Conservation (phyloP, 1,140 invertebrate species). For the Rhizoglyphus robini region DNA sequence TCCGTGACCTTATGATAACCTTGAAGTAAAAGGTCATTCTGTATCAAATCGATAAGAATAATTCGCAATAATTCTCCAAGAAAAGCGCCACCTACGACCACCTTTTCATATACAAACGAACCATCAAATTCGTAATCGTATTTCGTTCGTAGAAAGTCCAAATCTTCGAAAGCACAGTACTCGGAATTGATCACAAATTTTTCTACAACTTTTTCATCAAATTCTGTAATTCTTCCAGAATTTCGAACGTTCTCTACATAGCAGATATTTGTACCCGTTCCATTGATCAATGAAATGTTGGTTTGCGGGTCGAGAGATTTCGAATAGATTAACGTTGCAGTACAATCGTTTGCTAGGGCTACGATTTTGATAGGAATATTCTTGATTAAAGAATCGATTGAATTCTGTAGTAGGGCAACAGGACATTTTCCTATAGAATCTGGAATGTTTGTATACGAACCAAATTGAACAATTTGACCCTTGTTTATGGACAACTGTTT, state of each 20-base stretch:
- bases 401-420: conserved; percentile 51
- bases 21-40: conserved; percentile 42
- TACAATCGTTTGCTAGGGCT: conserved; percentile 55
- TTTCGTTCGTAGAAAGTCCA: conserved; percentile 58
- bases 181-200: conserved; percentile 65
- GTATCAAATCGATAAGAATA: conserved; percentile 41
- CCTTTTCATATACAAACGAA: conserved; percentile 49
- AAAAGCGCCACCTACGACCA: conserved; percentile 83
- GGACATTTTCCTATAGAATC: conserved; percentile 57
- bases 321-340: conserved; percentile 49
- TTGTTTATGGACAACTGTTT: conserved; percentile 50
- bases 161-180: conserved; percentile 63
- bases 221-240: conserved; percentile 42
- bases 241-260: conserved; percentile 55
- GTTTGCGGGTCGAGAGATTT: conserved; percentile 42
- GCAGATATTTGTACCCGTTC: conserved; percentile 63
- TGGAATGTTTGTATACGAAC: conserved; percentile 37
- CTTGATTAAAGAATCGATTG: conserved; percentile 40
- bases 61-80: conserved; percentile 57
- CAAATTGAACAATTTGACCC: conserved; percentile 29
- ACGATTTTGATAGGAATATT: conserved; percentile 53
- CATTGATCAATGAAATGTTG: conserved; percentile 43
- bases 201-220: neutral
- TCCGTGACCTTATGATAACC: conserved; percentile 35
- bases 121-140: conserved; percentile 47